Conservation (phyloP, 2,113 vertebrate genomes). For the Caracal caracal region DNA sequence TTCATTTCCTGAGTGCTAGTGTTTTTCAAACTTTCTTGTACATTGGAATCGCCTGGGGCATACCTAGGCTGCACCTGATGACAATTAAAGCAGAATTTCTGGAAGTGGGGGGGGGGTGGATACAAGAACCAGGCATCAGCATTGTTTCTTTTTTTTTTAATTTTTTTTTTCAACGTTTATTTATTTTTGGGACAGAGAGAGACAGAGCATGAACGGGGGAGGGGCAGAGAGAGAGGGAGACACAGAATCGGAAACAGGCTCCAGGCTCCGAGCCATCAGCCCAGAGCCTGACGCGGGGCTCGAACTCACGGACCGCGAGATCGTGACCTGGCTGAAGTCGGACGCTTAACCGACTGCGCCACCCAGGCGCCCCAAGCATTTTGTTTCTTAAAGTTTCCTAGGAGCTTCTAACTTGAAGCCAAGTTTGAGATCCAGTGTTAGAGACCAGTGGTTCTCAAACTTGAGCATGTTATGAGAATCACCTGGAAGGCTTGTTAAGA, state of each 20-base stretch:
- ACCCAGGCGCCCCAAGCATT: no score
- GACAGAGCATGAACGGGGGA: no score
- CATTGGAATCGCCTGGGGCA: background rate
- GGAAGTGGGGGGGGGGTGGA: background rate
- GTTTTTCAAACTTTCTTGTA: background rate
- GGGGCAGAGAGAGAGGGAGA: no score
- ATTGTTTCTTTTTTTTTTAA: no score
- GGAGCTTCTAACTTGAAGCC: background rate
- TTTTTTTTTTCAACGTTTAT: no score
- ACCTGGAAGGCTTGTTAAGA: background rate
- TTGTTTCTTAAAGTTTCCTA: background rate
- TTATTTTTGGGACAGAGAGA: no score
- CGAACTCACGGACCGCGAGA: no score
- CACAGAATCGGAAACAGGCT: no score
- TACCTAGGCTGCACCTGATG: background rate
- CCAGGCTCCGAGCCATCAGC: no score
- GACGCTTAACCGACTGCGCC: no score
- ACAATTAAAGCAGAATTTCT: conserved; percentile 26
- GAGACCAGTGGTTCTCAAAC: background rate
- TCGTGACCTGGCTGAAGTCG: no score
- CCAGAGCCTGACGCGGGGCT: no score
- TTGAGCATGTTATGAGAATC: background rate
- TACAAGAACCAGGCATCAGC: background rate
- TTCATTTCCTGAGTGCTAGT: background rate
- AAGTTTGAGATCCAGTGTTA: background rate